Conservation (phyloP, 1,140 invertebrate species). For the Lepidostoma basale region DNA sequence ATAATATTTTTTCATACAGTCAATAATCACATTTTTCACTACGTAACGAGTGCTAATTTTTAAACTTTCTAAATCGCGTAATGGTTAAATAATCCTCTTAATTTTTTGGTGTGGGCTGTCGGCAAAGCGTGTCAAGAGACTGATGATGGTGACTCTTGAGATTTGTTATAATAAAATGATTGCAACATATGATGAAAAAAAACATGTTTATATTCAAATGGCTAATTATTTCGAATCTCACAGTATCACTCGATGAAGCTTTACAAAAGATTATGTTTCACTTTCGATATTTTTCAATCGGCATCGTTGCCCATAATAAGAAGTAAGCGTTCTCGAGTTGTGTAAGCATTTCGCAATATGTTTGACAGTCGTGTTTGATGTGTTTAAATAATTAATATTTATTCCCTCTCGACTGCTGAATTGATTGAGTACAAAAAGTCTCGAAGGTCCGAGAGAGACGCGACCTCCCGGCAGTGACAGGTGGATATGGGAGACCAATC, state of each 20-base stretch:
- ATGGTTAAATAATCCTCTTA: too few species aligned
- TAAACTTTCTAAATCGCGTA: too few species aligned
- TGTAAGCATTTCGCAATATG: not conserved
- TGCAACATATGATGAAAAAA: not conserved
- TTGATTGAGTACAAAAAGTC: not conserved
- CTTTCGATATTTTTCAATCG: constrained; percentile 4
- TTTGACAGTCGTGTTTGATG: not conserved
- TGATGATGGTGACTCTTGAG: too few species aligned
- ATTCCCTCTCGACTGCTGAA: not conserved
- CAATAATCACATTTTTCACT: too few species aligned
- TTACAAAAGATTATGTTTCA: not conserved
- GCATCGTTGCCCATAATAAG: too few species aligned
- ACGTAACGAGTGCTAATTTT: too few species aligned
- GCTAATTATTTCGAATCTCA: not conserved
- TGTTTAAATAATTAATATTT: constrained; percentile 1
- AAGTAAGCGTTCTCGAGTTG: too few species aligned
- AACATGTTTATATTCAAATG: not conserved
- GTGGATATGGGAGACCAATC: not conserved
- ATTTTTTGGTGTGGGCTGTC: too few species aligned
- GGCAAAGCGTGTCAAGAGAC: too few species aligned
- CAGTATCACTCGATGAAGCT: not conserved
- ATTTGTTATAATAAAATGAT: not conserved
- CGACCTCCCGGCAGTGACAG: not conserved
- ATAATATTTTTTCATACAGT: too few species aligned
- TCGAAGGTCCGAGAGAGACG: not conserved